phyloP scores from a whole-genome alignment of 2,113 vertebrate species.

The Sceloporus undulatus region DNA sequence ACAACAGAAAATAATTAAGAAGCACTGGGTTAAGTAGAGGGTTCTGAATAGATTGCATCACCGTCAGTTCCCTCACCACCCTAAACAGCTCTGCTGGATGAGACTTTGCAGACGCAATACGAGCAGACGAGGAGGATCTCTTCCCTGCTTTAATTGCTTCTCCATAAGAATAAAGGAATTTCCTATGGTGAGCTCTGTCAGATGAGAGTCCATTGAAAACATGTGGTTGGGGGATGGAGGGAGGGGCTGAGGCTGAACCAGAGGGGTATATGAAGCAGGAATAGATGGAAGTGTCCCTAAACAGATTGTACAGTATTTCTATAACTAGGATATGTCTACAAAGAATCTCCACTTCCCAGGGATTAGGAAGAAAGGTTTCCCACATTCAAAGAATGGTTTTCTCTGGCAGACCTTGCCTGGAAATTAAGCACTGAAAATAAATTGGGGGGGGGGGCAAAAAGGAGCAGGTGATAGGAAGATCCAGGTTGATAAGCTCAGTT shows the following conservation, averaged over 20 bases:
- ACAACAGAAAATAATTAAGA: too few species aligned
- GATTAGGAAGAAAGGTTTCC: neutral
- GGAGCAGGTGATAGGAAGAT: neutral
- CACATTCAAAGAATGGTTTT: neutral
- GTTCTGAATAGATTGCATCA: too few species aligned
- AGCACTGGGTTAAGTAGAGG: too few species aligned
- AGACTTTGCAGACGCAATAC: too few species aligned
- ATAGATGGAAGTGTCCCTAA: neutral
- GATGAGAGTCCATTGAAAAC: neutral
- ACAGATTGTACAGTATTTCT: neutral
- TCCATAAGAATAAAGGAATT: too few species aligned
- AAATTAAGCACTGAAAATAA: neutral
- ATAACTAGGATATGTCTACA: neutral
- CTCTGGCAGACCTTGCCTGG: constrained; percentile 14
- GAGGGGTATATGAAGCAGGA: neutral
- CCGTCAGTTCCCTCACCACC: too few species aligned
- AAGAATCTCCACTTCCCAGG: neutral
- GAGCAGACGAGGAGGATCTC: too few species aligned
- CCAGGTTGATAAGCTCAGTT: neutral
- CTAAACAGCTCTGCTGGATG: too few species aligned
- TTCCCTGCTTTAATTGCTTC: too few species aligned
- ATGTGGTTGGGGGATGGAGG: neutral
- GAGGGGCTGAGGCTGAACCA: neutral
- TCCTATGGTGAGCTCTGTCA: neutral
- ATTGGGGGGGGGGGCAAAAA: neutral